Conservation (phyloP, 2,113 vertebrate genomes). For the Lepus americanus region DNA sequence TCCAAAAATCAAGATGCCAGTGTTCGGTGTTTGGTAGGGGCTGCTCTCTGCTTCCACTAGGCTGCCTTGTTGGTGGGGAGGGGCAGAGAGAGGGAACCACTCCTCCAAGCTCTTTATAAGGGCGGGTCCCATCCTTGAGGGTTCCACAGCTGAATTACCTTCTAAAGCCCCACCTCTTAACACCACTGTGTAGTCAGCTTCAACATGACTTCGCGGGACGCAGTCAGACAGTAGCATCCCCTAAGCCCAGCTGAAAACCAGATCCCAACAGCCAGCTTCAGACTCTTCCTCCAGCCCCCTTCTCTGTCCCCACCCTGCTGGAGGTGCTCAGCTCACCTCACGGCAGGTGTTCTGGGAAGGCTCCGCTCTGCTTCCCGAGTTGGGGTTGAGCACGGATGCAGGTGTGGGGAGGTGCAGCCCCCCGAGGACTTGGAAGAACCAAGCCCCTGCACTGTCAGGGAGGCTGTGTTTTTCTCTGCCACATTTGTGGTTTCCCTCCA, state of each 20-base stretch:
- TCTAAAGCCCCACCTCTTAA: background rate
- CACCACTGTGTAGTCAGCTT: background rate
- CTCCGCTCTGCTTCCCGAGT: background rate
- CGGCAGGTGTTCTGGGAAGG: background rate
- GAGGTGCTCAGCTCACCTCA: background rate
- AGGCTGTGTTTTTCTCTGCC: slow-evolving; percentile 29
- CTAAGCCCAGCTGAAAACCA: background rate
- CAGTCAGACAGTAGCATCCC: background rate
- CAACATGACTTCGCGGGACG: background rate
- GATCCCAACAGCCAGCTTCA: background rate
- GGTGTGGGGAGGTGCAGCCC: background rate
- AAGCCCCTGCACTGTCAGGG: background rate
- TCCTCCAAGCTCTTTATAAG: background rate
- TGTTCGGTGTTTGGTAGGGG: background rate
- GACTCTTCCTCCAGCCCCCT: background rate
- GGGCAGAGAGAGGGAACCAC: background rate
- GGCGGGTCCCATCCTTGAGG: background rate
- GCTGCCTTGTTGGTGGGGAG: background rate
- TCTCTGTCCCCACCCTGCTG: background rate
- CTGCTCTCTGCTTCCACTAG: background rate
- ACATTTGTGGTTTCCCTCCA: slow-evolving; percentile 23
- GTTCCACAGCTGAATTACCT: background rate
- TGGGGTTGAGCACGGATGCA: background rate
- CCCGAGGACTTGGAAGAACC: background rate
- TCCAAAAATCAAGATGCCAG: background rate